These are phyloP conservation scores for Tolypeutes matacus DNA, from an alignment of 2,797 vertebrate species.

Conservation along the genomic window DNA sequence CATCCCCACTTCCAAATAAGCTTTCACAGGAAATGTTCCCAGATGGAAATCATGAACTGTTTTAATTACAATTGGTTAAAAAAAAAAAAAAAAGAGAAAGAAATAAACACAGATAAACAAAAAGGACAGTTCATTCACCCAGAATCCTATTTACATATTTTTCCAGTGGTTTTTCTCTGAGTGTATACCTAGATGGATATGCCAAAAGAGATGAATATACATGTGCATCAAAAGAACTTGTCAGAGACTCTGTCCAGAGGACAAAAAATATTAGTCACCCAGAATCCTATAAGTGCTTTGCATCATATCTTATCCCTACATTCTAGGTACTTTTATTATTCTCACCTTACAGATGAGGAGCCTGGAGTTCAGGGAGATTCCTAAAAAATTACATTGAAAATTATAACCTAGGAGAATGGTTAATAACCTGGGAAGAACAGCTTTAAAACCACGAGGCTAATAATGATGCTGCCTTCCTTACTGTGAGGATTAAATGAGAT, in stretches of 20 bases:
- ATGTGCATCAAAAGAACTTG: not conserved
- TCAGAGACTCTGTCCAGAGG: not conserved
- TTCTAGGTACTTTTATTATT: not conserved
- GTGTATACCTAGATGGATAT: fast-evolving
- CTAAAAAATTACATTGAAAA: not conserved
- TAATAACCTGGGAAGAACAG: not conserved
- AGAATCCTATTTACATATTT: not conserved
- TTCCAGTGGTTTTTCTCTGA: not conserved
- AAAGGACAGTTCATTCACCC: not conserved
- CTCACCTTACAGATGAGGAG: too few species aligned
- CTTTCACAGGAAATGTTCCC: not conserved
- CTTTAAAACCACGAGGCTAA: not conserved
- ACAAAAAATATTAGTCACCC: not conserved
- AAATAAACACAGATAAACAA: not conserved
- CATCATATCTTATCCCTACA: too few species aligned
- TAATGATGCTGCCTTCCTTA: not conserved
- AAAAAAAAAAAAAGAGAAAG: not conserved
- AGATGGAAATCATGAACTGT: not conserved
- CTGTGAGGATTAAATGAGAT: not conserved
- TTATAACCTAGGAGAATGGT: too few species aligned
- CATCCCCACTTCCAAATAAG: not conserved
- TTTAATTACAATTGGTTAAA: not conserved
- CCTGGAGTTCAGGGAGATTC: fast-evolving
- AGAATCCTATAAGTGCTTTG: not conserved
- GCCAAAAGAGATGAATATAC: not conserved